Base-by-base conservation (phyloP, 1,140 invertebrate species). In the Calycopis cecrops region DNA sequence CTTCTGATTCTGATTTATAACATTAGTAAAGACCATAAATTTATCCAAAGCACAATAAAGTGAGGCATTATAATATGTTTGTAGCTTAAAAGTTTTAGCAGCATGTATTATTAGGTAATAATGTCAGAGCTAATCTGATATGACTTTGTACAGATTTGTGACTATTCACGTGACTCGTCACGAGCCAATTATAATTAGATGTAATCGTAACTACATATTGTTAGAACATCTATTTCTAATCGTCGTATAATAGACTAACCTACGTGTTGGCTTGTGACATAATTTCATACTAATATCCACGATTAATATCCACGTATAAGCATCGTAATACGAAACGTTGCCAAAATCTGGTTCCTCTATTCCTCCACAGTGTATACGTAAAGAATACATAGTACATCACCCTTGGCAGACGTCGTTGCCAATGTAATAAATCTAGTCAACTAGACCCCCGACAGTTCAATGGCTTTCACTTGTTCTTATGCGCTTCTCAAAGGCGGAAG, bases 321-420 rank as follows among this genome's bases (percentile, higher is more conserved):
- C 60, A 40, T 56, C 53, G 53, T 35, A 59, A 62, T 34, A 52
- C 18, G 35, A 48, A 64, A 44, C 48, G 62, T 65, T 77, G 72
- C 74, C 74, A 77, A 77, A 65, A 60, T 57, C 63, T 51, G 49
- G 49, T 65, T 67, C 59, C 68, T 59, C 44, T 40, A 65, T 44
- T 50, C 48, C 28, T 35, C 21, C 38, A 47, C 34, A 9, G 4
- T 16, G 40, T 9, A 42, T 50, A 47, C 48, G 48, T 51, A 51
- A 35, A 17, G 49, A 34, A 14, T 56, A 68, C 53, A 63, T 54
- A 55, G 52, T 62, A 55, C 59, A 59, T 59, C 56, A 63, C 67
- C 69, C 69, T 74, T 79, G 76, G 71, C 76, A 79, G 58, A 44
- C 70, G 68, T 55, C 59, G 59, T 58, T 75, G 72, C 70, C 70